A percentile compares a stretch with the other conserved stretches of the same genome.
Conservation (phyloP, 2,113 vertebrate species). For the Mormyrus iriodes region DNA sequence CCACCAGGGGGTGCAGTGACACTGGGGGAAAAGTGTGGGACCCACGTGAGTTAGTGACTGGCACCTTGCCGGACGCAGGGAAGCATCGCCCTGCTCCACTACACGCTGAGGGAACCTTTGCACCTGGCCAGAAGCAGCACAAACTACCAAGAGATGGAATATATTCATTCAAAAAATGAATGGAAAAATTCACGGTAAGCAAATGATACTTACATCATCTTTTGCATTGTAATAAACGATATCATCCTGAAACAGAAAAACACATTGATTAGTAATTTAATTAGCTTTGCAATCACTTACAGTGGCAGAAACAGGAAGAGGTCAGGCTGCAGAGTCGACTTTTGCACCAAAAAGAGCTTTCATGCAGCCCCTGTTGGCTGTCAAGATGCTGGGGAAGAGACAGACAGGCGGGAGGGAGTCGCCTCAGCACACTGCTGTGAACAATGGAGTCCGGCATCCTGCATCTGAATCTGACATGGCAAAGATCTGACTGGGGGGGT, state of each 20-base stretch:
- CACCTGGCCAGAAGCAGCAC: not conserved
- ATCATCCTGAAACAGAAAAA: conserved; percentile 64
- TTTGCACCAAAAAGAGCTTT: not conserved
- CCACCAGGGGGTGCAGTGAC: not conserved
- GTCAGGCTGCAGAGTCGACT: not conserved
- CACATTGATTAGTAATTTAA: conserved; percentile 3
- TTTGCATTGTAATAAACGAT: conserved; percentile 95
- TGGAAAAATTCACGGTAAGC: not conserved
- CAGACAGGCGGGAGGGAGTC: not conserved
- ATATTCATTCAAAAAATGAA: not conserved
- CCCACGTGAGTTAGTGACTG: not conserved
- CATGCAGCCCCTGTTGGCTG: not conserved
- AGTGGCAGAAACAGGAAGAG: not conserved
- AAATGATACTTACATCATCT: conserved; percentile 74
- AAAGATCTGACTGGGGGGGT: not conserved
- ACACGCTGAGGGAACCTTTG: not conserved
- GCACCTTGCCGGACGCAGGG: not conserved
- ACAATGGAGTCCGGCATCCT: not conserved
- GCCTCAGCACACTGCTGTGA: not conserved
- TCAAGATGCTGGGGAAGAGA: not conserved
- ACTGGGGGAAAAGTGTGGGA: not conserved
- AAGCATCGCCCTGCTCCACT: not conserved
- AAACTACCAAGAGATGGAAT: conserved; percentile 9
- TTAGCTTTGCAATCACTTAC: not conserved
- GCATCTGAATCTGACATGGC: not conserved